Evolutionary conservation across 2,888 invertebrate species (phyloP), one percentile per base, ranked within the genome.

Genomic region (Dione juno): DNA sequence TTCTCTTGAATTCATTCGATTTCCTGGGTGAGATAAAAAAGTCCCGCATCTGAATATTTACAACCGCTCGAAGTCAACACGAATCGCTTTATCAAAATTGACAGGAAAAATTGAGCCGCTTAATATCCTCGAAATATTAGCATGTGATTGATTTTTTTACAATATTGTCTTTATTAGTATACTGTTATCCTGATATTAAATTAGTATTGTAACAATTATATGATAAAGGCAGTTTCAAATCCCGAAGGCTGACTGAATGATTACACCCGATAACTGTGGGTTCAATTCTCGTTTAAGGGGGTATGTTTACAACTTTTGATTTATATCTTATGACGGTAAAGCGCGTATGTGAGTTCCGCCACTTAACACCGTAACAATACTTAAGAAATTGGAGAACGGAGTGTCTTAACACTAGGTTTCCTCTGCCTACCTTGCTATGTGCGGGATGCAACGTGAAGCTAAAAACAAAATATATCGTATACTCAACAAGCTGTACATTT

Each of bases 81-180:
- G 37, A 37, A 37, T 37, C 57, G 16, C 7, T 57, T 37, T 11
- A 57, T 16, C 37, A 57, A 57, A 57, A 57, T 37, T 57, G 57
- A 37, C 57, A 57, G 37, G 57, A 57, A 57, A 57, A 11, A 54
- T 37, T 54, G n/a, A 54, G 35, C 11, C 14, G 16, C 37, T 5
- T 16, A 37, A 57, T 57, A 57, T 37, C 16, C 0, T 16, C 6
- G 0, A 57, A 16, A 16, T 37, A 57, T 40, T 57, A 16, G 37
- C 57, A 57, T 40, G 1, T 57, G 11, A 57, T 57, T 40, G 57
- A 40, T 37, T 57, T 57, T 57, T 11, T 40, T 57, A 19, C 7
- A 40, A 40, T 40, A 57, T 37, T 40, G 16, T 16, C 10, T 54
- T 14, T 54, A 16, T 7, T 37, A 13, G 5, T 57, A 7, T 16